Percentiles rank a stretch among this genome's conserved stretches.
These are phyloP conservation scores for Dicyrtomina minuta DNA, from an alignment of 2,888 invertebrate species.

Conservation along the genomic window DNA sequence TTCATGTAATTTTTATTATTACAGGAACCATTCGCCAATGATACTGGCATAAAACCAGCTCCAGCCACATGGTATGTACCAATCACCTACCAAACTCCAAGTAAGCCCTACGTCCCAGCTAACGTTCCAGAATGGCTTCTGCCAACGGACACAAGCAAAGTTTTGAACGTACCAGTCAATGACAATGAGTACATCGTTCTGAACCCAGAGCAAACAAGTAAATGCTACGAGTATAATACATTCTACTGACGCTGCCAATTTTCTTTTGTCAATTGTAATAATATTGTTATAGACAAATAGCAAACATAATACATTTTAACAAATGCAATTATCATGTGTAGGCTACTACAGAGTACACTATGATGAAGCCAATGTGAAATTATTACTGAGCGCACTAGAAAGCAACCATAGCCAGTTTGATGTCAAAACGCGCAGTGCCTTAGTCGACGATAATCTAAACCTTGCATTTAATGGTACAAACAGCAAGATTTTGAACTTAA, in stretches of 20 bases:
- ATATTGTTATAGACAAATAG: not conserved
- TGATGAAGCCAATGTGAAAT: slow-evolving; percentile 23
- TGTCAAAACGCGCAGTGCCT: slow-evolving; percentile 38
- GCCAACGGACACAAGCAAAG: not conserved
- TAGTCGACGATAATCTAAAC: slow-evolving; percentile 46
- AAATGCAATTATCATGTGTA: slow-evolving; percentile 9
- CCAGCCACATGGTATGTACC: slow-evolving; percentile 14
- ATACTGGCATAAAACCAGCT: not conserved
- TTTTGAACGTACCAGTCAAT: not conserved
- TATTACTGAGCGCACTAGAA: slow-evolving; percentile 37
- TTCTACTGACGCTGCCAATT: not conserved
- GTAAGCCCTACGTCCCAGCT: not conserved
- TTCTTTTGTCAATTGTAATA: not conserved
- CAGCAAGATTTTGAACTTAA: not conserved
- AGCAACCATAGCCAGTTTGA: slow-evolving; percentile 34
- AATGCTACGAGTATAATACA: not conserved
- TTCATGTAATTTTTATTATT: not conserved
- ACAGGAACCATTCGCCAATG: slow-evolving; percentile 7
- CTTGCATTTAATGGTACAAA: slow-evolving; percentile 39
- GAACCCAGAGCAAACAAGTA: slow-evolving; percentile 43
- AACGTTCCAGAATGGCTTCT: not conserved
- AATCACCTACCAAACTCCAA: not conserved
- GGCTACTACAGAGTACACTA: slow-evolving; percentile 48
- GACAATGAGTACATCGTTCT: slow-evolving; percentile 32
- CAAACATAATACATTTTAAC: not conserved